Base-by-base conservation (phyloP, 2,888 invertebrate species). In the Trichacis sp. region DNA sequence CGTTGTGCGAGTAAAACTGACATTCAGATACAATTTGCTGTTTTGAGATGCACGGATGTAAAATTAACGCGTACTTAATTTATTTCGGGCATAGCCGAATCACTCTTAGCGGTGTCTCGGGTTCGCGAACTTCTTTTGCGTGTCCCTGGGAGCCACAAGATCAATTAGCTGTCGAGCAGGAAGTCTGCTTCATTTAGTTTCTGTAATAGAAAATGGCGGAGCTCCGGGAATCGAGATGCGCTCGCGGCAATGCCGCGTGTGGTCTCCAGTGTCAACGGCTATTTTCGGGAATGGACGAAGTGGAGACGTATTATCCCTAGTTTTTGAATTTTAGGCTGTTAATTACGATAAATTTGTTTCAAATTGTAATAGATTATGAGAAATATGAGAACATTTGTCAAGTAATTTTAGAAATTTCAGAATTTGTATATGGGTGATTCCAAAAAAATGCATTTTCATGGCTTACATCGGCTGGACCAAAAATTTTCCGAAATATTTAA, bases 101-200 rank as follows among this genome's bases (percentile, higher is more conserved):
- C 61, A 56, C 68, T 68, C 68, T 64, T 62, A 64, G 61, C 64
- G 64, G 62, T 68, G 68, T 62, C 56, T 50, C 52, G 51, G 49
- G 51, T 59, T 64, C 61, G 68, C 68, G 64, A 36, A 68, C 60
- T 68, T 68, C 68, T 68, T 68, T 68, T 68, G 64, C 68, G 64
- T 56, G 59, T 64, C 62, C 48, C 68, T 61, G 59, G 64, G 61
- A 68, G 68, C 64, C 68, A 62, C 59, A 68, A 69, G 70, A 71
- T 72, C 69, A 70, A 73, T 73, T 72, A 70, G 68, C 64, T 64
- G 65, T 64, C 65, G 68, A 70, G 69, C 66, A 68, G 73, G 70
- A 70, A 70, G 69, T 73, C 71, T 68, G 71, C 68, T 70, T 69
- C 71, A 73, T 73, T 73, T 68, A 69, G 70, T 66, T 62, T 68